Conservation (phyloP, 2,797 vertebrate species). For the Rousettus madagascariensis region DNA sequence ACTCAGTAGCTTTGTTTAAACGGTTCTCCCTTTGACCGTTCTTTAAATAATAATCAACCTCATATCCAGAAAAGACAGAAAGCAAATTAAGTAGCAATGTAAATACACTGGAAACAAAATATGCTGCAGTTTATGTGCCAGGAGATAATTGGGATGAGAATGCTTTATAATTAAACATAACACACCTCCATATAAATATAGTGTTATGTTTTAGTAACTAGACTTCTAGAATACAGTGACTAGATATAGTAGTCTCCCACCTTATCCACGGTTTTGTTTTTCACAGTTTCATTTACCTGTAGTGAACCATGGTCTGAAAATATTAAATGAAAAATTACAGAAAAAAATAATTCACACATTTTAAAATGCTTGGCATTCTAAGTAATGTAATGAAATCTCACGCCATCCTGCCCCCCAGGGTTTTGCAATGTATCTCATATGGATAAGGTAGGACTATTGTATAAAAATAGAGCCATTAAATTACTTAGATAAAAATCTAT, state of each 20-base stretch:
- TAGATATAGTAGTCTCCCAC: not conserved
- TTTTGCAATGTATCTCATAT: not conserved
- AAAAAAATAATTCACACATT: not conserved
- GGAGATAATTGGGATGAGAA: not conserved
- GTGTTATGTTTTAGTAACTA: not conserved
- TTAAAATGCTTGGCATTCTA: not conserved
- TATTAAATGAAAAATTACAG: not conserved
- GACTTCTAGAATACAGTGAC: not conserved
- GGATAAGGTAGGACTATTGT: not conserved
- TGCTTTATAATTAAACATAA: slow-evolving; percentile 31
- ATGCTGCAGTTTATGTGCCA: not conserved
- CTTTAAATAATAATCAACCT: not conserved
- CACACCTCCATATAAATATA: not conserved
- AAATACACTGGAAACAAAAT: not conserved
- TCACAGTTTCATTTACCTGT: not conserved
- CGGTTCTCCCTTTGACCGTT: not conserved
- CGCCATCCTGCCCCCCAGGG: not conserved
- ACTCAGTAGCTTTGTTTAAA: not conserved
- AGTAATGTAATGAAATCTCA: not conserved
- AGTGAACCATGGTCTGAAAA: not conserved
- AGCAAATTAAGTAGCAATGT: not conserved
- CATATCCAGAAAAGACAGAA: not conserved
- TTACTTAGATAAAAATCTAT: not conserved
- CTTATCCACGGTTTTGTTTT: not conserved
- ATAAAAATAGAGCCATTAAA: not conserved